Base-by-base conservation (phyloP, 2,797 vertebrate genomes). In the Cuniculus paca region DNA sequence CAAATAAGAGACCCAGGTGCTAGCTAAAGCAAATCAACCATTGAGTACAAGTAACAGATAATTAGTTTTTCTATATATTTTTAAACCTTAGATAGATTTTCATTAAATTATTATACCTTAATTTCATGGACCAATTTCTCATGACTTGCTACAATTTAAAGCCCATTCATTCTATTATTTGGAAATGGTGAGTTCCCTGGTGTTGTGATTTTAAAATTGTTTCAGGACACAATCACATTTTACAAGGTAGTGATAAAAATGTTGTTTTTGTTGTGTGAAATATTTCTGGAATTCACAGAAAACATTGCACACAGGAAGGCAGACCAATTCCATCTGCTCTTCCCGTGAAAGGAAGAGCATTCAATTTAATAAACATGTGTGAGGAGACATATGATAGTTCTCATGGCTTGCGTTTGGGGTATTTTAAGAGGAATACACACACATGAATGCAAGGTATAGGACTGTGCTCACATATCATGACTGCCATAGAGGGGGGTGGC, bases 11-110 rank as follows among this genome's bases (percentile, higher is more conserved):
- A 45, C 13, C 72, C 36, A 52, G 72, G 58, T 94, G 28, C n/a
- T 83, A 89, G 28, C 31, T 93, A 63, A 88, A 92, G 48, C 60
- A 86, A 95, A 93, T 90, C 88, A 88, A 85, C 81, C 61, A 75
- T 45, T 70, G 78, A 97, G 36, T n/a, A 92, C 36, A 77, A 86
- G 34, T 50, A 91, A 97, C 39, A 89, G 72, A 86, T 88, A 95
- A 90, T 92, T 81, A 94, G 56, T 95, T 84, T 50, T 86, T 94
- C 84, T 34, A 70, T 74, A 95, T 90, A 80, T 97, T 88, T 97
- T 92, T 74, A 97, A 93, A 95, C 14, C 31, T 95, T 82, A 61
- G n/a, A 90, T 65, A 86, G 88, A 72, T 88, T 93, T 91, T 94
- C 60, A 88, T 96, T 92, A 90, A 94, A 97, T 83, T 95, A 72